Percentiles rank a stretch among this genome's conserved stretches.
These are phyloP conservation scores for Halotydeus destructor DNA, from an alignment of 1,140 invertebrate genomes.

Conservation along the genomic window DNA sequence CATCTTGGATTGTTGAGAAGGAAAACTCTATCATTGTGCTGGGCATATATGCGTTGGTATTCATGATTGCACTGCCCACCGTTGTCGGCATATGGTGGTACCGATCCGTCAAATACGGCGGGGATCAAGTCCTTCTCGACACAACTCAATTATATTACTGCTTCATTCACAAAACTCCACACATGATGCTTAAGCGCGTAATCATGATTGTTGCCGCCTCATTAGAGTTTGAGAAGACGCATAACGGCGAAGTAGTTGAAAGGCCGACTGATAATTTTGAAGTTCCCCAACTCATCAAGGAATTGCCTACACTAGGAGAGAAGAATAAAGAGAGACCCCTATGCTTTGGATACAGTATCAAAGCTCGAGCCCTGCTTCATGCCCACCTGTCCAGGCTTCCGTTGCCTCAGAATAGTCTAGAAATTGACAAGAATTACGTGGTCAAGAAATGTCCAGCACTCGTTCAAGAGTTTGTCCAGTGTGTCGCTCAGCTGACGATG, in stretches of 20 bases:
- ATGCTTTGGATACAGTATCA: conserved; percentile 85
- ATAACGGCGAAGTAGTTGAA: conserved; percentile 83
- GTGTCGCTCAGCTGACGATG: conserved; percentile 76
- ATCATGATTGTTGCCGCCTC: conserved; percentile 90
- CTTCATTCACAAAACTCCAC: conserved; percentile 84
- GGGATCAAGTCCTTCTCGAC: conserved; percentile 60
- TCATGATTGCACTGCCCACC: conserved; percentile 89
- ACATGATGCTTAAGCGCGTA: conserved; percentile 75
- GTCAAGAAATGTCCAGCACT: conserved; percentile 81
- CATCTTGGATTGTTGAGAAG: conserved; percentile 99
- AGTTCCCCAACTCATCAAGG: conserved; percentile 73
- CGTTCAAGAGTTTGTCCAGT: conserved; percentile 93
- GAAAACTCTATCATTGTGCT: conserved; percentile 91
- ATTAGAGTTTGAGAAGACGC: conserved; percentile 79
- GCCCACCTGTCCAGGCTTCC: conserved; percentile 71
- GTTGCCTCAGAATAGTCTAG: conserved; percentile 55
- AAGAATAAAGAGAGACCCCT: conserved; percentile 88
- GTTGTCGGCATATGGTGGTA: conserved; percentile 97
- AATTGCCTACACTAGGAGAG: conserved; percentile 67
- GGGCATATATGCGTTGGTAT: conserved; percentile 81
- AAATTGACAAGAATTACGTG: conserved; percentile 44
- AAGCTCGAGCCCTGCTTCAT: conserved; percentile 77
- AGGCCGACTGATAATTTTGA: conserved; percentile 84
- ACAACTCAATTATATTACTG: conserved; percentile 89
- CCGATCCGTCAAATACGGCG: conserved; percentile 61